Conservation (phyloP, 2,113 vertebrate species). For the Pelecanoides urinatrix region DNA sequence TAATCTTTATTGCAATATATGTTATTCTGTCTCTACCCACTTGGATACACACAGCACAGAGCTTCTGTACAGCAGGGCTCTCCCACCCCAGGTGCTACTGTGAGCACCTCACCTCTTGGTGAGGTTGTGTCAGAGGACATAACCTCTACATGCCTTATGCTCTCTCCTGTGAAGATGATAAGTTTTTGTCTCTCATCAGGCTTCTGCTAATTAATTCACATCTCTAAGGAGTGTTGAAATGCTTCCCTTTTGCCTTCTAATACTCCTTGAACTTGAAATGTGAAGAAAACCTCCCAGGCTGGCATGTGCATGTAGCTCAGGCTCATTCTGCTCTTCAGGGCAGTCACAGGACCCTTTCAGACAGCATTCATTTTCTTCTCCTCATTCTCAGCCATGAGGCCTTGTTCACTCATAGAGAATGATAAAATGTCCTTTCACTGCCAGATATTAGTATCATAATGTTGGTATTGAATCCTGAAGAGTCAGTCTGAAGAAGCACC, state of each 20-base stretch:
- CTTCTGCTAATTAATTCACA: neutral
- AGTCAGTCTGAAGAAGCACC: neutral
- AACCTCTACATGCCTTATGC: neutral
- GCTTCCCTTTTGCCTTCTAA: neutral
- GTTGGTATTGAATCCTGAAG: neutral
- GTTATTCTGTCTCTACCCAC: neutral
- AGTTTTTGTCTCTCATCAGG: neutral
- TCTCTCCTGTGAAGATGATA: neutral
- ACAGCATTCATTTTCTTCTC: neutral
- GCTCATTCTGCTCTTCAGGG: neutral
- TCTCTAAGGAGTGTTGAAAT: neutral
- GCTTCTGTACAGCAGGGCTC: neutral
- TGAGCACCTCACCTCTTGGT: neutral
- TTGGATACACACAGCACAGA: neutral
- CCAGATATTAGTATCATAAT: neutral
- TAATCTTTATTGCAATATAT: too few relatives aligned
- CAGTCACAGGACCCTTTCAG: neutral
- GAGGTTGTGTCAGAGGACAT: neutral
- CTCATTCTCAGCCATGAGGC: neutral
- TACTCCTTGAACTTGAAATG: neutral
- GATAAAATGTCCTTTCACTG: neutral
- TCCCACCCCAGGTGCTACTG: neutral
- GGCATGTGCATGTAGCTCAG: neutral
- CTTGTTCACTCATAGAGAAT: neutral
- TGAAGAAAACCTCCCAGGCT: neutral